These are phyloP conservation scores for Macropis europaea DNA, from an alignment of 2,888 invertebrate species.

Conservation along the genomic window DNA sequence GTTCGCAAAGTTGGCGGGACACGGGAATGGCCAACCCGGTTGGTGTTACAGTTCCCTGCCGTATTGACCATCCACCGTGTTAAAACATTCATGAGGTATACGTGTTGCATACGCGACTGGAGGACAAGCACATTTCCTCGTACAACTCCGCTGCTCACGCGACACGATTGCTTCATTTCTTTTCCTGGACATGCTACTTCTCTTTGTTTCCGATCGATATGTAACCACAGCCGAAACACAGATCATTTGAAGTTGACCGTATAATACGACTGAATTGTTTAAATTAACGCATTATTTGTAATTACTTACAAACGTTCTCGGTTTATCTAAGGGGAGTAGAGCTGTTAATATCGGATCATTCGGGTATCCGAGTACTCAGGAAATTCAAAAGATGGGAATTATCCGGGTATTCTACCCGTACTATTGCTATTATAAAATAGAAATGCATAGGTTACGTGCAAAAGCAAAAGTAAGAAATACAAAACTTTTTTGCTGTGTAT, in stretches of 20 bases:
- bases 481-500: too few species aligned
- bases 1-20: constrained; percentile 53
- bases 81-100: constrained; percentile 73
- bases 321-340: too few species aligned
- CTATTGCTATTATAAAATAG: too few species aligned
- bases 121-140: constrained; percentile 45
- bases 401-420: too few species aligned
- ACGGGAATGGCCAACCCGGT: constrained; percentile 64
- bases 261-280: too few species aligned
- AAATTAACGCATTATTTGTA: too few species aligned
- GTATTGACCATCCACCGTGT: constrained; percentile 59
- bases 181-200: not conserved
- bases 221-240: not conserved
- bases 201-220: not conserved
- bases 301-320: too few species aligned
- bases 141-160: not conserved
- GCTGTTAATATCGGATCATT: too few species aligned
- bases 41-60: constrained; percentile 69
- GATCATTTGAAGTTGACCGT: not conserved
- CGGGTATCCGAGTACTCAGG: too few species aligned
- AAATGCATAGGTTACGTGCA: too few species aligned
- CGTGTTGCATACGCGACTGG: constrained; percentile 73
- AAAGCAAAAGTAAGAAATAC: too few species aligned
- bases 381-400: too few species aligned
- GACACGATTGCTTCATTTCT: not conserved